Conservation (phyloP, 2,888 invertebrate genomes). For the Synergus itoensis region DNA sequence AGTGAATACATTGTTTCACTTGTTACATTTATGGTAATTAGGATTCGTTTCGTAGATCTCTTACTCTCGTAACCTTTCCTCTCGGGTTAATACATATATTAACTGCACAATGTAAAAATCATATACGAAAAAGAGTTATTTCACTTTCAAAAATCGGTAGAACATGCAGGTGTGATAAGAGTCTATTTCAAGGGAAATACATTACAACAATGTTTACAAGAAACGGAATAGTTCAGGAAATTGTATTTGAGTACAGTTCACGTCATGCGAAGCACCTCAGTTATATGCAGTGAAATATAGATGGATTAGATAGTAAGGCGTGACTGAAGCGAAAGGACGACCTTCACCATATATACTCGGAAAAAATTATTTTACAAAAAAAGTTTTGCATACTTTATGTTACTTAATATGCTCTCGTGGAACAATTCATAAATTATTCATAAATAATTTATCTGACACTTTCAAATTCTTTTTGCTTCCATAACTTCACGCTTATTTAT, state of each 20-base stretch:
- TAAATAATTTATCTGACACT: constrained; percentile 37
- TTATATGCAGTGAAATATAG: background rate
- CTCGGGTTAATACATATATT: too few species aligned
- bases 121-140: background rate
- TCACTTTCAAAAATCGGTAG: background rate
- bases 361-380: constrained; percentile 20
- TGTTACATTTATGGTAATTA: constrained; percentile 24
- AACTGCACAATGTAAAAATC: too few species aligned
- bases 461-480: constrained; percentile 21
- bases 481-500: constrained; percentile 15
- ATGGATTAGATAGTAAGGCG: constrained; percentile 35
- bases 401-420: constrained; percentile 10
- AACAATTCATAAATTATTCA: constrained; percentile 37
- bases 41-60: constrained; percentile 6
- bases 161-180: background rate
- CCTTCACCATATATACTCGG: constrained; percentile 16
- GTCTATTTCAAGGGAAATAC: background rate
- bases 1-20: constrained; percentile 16
- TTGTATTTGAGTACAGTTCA: constrained; percentile 21
- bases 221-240: constrained; percentile 13
- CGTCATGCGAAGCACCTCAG: constrained; percentile 27
- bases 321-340: constrained; percentile 34
- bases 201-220: constrained; percentile 10
- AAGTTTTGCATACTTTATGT: constrained; percentile 12
- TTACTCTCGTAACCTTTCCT: background rate